phyloP scores from a whole-genome alignment of 2,113 vertebrate species.

The Erythrocercus mccallii region DNA sequence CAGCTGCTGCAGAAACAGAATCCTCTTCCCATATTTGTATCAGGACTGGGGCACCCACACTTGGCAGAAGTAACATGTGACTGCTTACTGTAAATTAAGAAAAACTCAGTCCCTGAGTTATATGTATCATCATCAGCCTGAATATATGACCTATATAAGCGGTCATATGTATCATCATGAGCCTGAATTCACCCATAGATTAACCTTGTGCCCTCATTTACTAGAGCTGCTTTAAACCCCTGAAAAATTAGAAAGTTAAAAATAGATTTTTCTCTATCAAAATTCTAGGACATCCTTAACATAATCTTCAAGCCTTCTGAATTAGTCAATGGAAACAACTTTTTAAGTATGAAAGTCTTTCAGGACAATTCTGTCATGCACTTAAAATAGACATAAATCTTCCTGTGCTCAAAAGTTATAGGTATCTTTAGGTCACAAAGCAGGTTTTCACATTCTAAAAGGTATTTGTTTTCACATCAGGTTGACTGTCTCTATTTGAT shows the following conservation, averaged over 20 bases:
- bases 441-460: background rate
- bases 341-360: background rate
- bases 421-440: background rate
- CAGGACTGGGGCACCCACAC: background rate
- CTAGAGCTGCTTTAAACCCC: background rate
- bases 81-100: background rate
- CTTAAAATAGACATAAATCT: background rate
- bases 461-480: background rate
- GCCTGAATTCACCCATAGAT: background rate
- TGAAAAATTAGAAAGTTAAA: background rate
- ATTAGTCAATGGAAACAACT: background rate
- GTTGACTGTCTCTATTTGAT: background rate
- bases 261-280: background rate
- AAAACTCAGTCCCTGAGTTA: background rate
- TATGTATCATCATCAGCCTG: background rate
- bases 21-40: background rate
- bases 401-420: background rate
- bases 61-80: background rate
- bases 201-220: background rate
- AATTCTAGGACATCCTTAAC: background rate
- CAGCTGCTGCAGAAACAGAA: slow-evolving; percentile 23
- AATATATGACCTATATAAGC: background rate
- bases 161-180: background rate
- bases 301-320: background rate
- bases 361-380: background rate